Evolutionary conservation across 2,888 invertebrate genomes (phyloP), one percentile per base, ranked within the genome.

Genomic region (Calameuta filiformis): DNA sequence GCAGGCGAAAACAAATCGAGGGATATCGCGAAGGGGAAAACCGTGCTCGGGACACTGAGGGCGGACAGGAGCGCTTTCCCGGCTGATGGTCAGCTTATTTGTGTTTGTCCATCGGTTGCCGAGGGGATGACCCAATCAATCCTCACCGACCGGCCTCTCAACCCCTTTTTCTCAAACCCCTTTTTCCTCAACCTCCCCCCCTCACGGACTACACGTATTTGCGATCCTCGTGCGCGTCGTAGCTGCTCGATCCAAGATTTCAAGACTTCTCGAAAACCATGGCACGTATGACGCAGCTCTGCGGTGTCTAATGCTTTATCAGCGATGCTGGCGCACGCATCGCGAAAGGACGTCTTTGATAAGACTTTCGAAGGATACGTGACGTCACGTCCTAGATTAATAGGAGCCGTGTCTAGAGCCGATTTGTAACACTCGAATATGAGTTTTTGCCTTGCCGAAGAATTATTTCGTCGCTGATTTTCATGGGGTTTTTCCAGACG

Each of bases 91-190:
- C 56, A 69, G 73, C 69, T 73, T 33, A 81, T 86, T 85, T 79
- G 81, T 91, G 91, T 91, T 91, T 90, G 91, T 73, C 85, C 85
- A 86, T 84, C 82, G 86, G 91, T 91, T 90, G 90, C 90, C 90
- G 85, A 89, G 90, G 91, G 87, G 90, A 91, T 85, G 89, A 88
- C 87, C 88, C 88, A 88, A 90, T 90, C 90, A 90, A 89, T 89
- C 83, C 80, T 82, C 85, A 69, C 33, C 69, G 35, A 37, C 78
- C 73, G 76, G 34, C 79, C 75, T 73, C 34, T 34, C 76, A 75
- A 77, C 79, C 40, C 71, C 73, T 68, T 56, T 37, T 56, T 56
- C 37, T 37, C 15, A 37, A 37, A 37, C 37, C 69, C 69, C 31
- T 69, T 69, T 69, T 33, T 30, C 11, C 33, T 30, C 69, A 11